Percentiles rank a stretch among this genome's conserved stretches.
Conservation (phyloP, 2,888 invertebrate species). For the Drosophila anomalata region DNA sequence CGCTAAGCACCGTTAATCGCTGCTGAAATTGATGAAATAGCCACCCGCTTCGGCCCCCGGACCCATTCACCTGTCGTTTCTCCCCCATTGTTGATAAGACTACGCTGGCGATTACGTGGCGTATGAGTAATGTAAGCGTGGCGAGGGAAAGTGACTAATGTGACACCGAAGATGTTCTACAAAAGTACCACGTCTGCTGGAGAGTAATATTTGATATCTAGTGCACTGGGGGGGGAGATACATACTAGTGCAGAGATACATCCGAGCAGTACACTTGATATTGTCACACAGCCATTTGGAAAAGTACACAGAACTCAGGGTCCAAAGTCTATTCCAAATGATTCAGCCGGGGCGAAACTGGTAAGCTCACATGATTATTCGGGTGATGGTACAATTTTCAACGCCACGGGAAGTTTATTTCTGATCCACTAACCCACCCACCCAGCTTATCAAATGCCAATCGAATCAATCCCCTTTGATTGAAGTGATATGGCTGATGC, state of each 20-base stretch:
- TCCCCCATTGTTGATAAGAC: constrained; percentile 25
- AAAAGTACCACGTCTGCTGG: constrained; percentile 3
- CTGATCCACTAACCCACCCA: background rate
- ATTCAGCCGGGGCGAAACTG: constrained; percentile 23
- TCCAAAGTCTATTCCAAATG: constrained; percentile 29
- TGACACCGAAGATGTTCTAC: constrained; percentile 24
- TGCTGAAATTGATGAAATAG: constrained; percentile 32
- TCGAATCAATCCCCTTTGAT: constrained; percentile 7
- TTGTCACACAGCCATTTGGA: background rate
- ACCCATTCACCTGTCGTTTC: background rate
- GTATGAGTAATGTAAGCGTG: constrained; percentile 62
- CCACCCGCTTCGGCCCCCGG: constrained; percentile 4
- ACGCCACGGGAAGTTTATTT: constrained; percentile 6
- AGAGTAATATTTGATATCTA: constrained; percentile 12
- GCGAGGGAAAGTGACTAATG: constrained; percentile 35
- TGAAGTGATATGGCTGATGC: constrained; percentile 65
- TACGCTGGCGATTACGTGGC: constrained; percentile 58
- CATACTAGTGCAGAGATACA: background rate
- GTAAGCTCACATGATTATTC: constrained; percentile 25
- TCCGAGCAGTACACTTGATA: background rate
- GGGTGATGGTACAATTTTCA: constrained; percentile 26
- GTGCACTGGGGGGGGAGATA: constrained; percentile 11
- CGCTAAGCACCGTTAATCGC: constrained; percentile 30
- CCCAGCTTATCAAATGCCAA: constrained; percentile 32
- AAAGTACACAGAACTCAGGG: constrained; percentile 7